Conservation (phyloP, 2,113 vertebrate genomes). For the Brienomyrus brachyistius region DNA sequence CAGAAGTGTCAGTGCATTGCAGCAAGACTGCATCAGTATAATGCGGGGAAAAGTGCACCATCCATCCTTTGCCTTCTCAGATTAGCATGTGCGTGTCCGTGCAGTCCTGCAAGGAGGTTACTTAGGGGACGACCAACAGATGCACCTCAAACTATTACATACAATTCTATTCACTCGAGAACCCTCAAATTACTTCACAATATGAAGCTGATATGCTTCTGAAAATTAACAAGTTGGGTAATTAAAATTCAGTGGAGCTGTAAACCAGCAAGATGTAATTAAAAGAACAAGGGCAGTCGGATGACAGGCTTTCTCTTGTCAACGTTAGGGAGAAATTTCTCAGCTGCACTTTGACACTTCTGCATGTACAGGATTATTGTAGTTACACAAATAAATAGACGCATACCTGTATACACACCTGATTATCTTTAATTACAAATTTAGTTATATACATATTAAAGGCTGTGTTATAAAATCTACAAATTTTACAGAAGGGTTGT, state of each 20-base stretch:
- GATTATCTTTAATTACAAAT: background rate
- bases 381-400: background rate
- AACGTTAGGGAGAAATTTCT: constrained; percentile 18
- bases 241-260: constrained; percentile 58
- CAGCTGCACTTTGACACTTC: background rate
- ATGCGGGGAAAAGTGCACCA: background rate
- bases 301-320: constrained; percentile 34
- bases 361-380: background rate
- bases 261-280: constrained; percentile 58
- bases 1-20: background rate
- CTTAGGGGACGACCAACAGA: background rate
- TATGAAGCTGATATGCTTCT: constrained; percentile 36
- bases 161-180: constrained; percentile 40
- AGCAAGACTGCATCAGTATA: background rate
- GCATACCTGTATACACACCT: background rate
- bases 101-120: background rate
- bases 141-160: constrained; percentile 20
- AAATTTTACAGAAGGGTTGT: background rate
- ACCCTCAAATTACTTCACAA: constrained; percentile 23
- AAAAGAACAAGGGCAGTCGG: constrained; percentile 55
- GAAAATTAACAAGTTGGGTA: constrained; percentile 47
- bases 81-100: background rate
- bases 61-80: background rate
- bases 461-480: background rate
- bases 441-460: background rate